These are phyloP conservation scores for Bombus fervidus DNA, from an alignment of 1,140 invertebrate species.

Conservation along the genomic window DNA sequence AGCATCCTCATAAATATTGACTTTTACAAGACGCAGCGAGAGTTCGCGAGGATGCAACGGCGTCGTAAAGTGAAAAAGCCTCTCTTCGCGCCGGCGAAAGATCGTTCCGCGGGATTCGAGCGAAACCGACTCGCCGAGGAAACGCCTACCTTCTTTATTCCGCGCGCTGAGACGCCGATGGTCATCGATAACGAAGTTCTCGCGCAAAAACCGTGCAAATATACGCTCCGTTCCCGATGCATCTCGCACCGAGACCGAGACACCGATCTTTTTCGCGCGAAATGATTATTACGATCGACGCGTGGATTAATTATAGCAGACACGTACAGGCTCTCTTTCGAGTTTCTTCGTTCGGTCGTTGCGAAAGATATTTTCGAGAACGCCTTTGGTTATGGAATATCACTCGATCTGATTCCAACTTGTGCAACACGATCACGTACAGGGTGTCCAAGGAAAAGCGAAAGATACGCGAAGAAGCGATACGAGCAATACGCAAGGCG, in stretches of 20 bases:
- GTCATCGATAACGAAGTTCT: conserved; percentile 61
- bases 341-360: neutral
- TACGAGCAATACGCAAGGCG: no score
- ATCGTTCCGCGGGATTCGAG: conserved; percentile 65
- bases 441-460: neutral
- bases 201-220: conserved; percentile 59
- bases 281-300: conserved; percentile 35
- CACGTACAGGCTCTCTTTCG: neutral
- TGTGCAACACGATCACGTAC: neutral
- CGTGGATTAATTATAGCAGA: conserved; percentile 45
- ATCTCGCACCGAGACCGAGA: conserved; percentile 11
- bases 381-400: neutral
- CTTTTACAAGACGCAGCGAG: conserved; percentile 69
- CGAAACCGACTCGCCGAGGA: conserved; percentile 50
- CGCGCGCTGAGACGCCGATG: conserved; percentile 28
- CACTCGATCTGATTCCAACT: neutral
- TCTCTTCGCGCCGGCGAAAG: conserved; percentile 26
- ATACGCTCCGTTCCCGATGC: conserved; percentile 19
- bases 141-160: conserved; percentile 66
- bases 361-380: neutral
- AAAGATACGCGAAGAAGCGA: no score
- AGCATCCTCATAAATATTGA: conserved; percentile 78
- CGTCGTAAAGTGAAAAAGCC: conserved; percentile 72
- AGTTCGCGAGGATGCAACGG: conserved; percentile 40
- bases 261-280: neutral